Evolutionary conservation across 2,888 invertebrate species (phyloP), one percentile per base, ranked within the genome.

Genomic region (Temnothorax ravouxi): DNA sequence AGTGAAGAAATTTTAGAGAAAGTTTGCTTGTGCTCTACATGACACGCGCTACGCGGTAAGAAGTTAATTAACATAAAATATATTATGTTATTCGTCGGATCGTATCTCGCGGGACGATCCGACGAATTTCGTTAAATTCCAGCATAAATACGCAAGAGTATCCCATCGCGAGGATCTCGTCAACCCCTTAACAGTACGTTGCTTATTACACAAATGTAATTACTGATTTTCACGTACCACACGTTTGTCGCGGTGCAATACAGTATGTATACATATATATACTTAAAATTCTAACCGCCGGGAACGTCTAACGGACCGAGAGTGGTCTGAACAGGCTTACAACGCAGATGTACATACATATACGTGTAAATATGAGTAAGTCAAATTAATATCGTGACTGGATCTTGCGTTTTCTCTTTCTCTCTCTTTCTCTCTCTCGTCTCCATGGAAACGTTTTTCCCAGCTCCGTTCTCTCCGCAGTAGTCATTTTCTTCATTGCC

Each of bases 201-300:
- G 88, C 90, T 89, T 85, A 94, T 94, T 94, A 94, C 94, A 92
- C 91, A 92, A 94, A 94, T 92, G 94, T 94, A 94, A 94, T 93
- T 93, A 94, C 93, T 93, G 86, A 87, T 93, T 90, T 93, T 94
- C 90, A 92, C 93, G 93, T 94, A 93, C 93, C 91, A 88, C 94
- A 92, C 93, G 85, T 90, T 88, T 87, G 81, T 91, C 88, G 87
- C 83, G 86, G 93, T 93, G 93, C 90, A 93, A 93, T 94, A 93
- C 94, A 92, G 90, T 90, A 92, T 61, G 6, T 44, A 61, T 34
- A 59, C 6, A 34, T 34, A 85, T 34, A 85, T 59, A 76, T 62
- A 69, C 47, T 79, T 79, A 79, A 47, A 21, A 84, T 18, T 79
- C 62, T 82, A 67, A 88, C 85, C 85, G 76, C 66, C 84, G 88